Evolutionary conservation across 2,113 vertebrate genomes (phyloP), one percentile per base, ranked within the genome.

Genomic region (Calidris pugnax): DNA sequence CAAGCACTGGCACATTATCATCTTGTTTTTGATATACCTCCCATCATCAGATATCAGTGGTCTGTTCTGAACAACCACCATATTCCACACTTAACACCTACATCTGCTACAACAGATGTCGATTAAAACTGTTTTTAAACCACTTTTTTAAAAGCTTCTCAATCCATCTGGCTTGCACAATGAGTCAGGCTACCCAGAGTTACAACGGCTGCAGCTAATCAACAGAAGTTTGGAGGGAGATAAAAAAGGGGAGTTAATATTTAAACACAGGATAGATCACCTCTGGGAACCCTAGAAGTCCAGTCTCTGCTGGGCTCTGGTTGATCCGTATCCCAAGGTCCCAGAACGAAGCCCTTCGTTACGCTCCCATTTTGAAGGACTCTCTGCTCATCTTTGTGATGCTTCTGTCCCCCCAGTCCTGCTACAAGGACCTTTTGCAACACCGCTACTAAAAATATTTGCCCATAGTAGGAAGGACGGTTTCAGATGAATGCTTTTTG

Each of bases 401-500:
- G 10, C 28, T 72, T 50, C 57, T 91, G 33, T 9, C 26, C 21
- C 43, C 22, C 22, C 20, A 43, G 47, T 21, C 30, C 72, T 45
- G 19, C 41, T 60, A 18, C 9, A 41, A 66, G 14, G 23, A 43
- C 18, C 60, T 85, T 81, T 87, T 30, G 19, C 62, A 90, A 26
- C 39, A 37, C 22, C 11, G 3, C 47, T 74, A 24, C 41, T 63
- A 16, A 62, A 83, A 87, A 37, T 11, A 59, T 30, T 33, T 35
- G 51, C 57, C 43, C 0, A 0, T 3, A 59, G 57, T 39, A 73
- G 35, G 22, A 78, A 69, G 57, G 39, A 68, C 1, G 1, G 33
- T 37, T 75, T 75, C 69, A 64, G 47, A 47, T 6, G 9, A 72
- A 83, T 0, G 32, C 8, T 72, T 82, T 68, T 48, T 51, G 47